These are phyloP conservation scores for Branchellion lobata DNA, from an alignment of 2,888 invertebrate species.

Conservation along the genomic window DNA sequence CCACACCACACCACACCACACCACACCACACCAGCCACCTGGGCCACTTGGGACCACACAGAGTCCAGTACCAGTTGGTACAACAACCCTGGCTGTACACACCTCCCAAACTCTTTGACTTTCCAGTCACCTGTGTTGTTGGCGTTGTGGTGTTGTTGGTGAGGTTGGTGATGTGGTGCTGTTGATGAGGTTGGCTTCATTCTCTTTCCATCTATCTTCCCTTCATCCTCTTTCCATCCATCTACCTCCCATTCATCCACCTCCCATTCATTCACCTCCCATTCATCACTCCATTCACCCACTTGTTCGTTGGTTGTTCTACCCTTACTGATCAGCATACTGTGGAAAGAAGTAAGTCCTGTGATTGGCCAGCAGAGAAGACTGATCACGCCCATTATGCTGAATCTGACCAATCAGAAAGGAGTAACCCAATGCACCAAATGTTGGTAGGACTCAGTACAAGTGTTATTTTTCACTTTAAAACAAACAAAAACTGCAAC, in stretches of 20 bases:
- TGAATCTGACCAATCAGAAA: slow-evolving; percentile 53
- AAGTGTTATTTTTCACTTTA: background rate
- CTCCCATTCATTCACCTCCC: no score
- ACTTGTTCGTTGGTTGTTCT: slow-evolving; percentile 97
- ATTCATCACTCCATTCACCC: background rate
- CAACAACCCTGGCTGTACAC: slow-evolving; percentile 94
- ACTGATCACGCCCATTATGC: slow-evolving; percentile 50
- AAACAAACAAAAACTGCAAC: background rate
- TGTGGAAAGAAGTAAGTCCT: slow-evolving; percentile 95
- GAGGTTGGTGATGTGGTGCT: no score
- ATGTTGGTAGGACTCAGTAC: no score
- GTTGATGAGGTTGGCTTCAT: no score
- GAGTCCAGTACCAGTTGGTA: slow-evolving; percentile 89
- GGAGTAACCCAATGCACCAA: no score
- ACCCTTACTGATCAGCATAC: slow-evolving; percentile 91
- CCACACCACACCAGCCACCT: slow-evolving; percentile 15
- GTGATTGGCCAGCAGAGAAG: slow-evolving; percentile 92
- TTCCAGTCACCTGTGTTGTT: slow-evolving; percentile 78
- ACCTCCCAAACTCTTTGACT: slow-evolving; percentile 97
- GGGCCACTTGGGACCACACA: slow-evolving; percentile 72
- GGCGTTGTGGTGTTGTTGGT: no score
- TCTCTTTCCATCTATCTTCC: no score
- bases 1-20: background rate
- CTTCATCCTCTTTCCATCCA: no score
- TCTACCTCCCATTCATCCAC: no score